phyloP scores from a whole-genome alignment of 2,888 invertebrate genomes.

The Anoncus sp. region DNA sequence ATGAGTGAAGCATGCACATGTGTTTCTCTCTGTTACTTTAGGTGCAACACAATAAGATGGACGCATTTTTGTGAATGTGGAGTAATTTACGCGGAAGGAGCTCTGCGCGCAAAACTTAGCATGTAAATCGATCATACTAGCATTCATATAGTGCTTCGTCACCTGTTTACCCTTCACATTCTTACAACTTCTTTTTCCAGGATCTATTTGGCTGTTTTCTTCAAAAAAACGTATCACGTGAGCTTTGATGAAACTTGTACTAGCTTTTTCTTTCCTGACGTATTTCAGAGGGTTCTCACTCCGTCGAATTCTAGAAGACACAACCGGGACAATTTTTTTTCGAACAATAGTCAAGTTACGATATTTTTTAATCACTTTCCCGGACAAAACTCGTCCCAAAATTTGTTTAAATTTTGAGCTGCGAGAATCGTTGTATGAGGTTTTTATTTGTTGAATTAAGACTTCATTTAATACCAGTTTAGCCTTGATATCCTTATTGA shows the following conservation, averaged over 20 bases:
- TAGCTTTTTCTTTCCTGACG: too few relatives aligned
- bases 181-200: constrained; percentile 49
- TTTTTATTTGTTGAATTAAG: too few relatives aligned
- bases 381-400: constrained; percentile 48
- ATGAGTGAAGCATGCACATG: constrained; percentile 57
- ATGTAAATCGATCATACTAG: constrained; percentile 46
- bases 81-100: too few relatives aligned
- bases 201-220: constrained; percentile 23
- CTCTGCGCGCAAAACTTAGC: not conserved
- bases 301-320: too few relatives aligned
- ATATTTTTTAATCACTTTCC: constrained; percentile 59
- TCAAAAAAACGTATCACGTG: too few relatives aligned
- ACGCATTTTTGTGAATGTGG: constrained; percentile 1
- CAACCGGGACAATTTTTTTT: too few relatives aligned
- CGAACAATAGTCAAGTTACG: constrained; percentile 2
- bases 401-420: constrained; percentile 56
- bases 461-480: too few relatives aligned
- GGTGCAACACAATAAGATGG: constrained; percentile 47
- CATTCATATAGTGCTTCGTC: constrained; percentile 47
- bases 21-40: constrained; percentile 50
- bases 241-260: too few relatives aligned
- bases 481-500: too few relatives aligned
- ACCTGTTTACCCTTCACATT: constrained; percentile 48
- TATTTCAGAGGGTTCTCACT: too few relatives aligned
- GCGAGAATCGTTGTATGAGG: constrained; percentile 23